phyloP scores from a whole-genome alignment of 2,888 invertebrate genomes.

The Oscheius onirici region DNA sequence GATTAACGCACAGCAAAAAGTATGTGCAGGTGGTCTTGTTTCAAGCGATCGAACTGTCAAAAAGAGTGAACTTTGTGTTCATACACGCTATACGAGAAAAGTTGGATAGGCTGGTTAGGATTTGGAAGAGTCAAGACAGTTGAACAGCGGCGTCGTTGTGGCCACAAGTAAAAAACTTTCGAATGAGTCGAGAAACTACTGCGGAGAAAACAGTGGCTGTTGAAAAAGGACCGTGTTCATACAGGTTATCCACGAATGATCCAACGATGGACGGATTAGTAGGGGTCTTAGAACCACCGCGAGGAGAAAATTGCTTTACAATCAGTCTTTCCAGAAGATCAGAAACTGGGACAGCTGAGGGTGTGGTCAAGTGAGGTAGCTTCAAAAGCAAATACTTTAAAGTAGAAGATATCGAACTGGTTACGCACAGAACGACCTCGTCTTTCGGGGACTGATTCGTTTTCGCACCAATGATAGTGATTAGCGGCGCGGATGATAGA shows the following conservation, averaged over 20 bases:
- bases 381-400: conserved; percentile 28
- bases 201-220: background rate
- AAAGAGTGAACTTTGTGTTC: too few relatives aligned
- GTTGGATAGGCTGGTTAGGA: too few relatives aligned
- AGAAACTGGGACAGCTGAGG: background rate
- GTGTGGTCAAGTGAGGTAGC: conserved; percentile 17
- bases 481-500: conserved; percentile 20
- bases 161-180: too few relatives aligned
- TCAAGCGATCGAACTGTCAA: background rate
- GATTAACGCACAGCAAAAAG: background rate
- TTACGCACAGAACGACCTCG: conserved; percentile 17
- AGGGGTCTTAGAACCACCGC: background rate
- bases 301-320: conserved; percentile 20
- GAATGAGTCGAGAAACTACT: too few relatives aligned
- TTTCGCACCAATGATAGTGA: conserved; percentile 26
- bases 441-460: too few relatives aligned
- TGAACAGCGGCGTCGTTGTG: background rate
- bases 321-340: background rate
- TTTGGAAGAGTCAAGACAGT: background rate
- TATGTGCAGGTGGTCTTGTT: background rate
- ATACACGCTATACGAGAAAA: too few relatives aligned
- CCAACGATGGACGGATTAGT: conserved; percentile 1
- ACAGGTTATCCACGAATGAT: background rate
- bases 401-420: conserved; percentile 2
- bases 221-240: background rate